These are phyloP conservation scores for Pantherophis guttatus DNA, from an alignment of 2,113 vertebrate genomes.

Conservation along the genomic window DNA sequence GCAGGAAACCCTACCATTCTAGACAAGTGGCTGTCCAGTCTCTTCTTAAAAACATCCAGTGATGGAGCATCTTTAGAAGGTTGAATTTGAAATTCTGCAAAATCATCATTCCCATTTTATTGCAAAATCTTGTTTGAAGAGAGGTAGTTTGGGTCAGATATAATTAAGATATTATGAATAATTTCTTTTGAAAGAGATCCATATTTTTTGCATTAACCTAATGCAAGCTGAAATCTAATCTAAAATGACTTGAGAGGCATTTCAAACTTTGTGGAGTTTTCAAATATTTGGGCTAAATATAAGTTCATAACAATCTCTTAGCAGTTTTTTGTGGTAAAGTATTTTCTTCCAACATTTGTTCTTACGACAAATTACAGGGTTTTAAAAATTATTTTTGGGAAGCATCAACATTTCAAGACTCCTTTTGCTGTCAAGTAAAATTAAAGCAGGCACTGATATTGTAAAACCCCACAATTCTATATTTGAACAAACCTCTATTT, in stretches of 20 bases:
- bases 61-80: neutral
- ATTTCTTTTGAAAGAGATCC: conserved; percentile 15
- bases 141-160: neutral
- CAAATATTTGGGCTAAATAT: conserved; percentile 32
- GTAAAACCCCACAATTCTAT: conserved; percentile 8
- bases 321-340: conserved; percentile 27
- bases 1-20: neutral
- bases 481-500: conserved; percentile 10
- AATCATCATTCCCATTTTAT: conserved; percentile 6
- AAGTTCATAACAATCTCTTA: conserved; percentile 15
- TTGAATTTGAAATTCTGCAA: conserved; percentile 12
- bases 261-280: conserved; percentile 19
- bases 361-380: conserved; percentile 10
- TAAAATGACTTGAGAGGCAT: conserved; percentile 20
- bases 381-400: conserved; percentile 6
- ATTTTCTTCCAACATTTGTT: conserved; percentile 21
- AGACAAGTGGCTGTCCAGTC: neutral
- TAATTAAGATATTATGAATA: conserved; percentile 5
- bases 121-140: conserved; percentile 17
- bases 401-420: neutral
- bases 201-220: conserved; percentile 29
- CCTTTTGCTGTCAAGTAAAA: conserved; percentile 19
- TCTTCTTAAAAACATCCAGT: neutral
- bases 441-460: conserved; percentile 5
- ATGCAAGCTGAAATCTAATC: neutral